A percentile compares a stretch with the other conserved stretches of the same genome.
These are phyloP conservation scores for Apeltes quadracus DNA, from an alignment of 2,113 vertebrate genomes.

Conservation along the genomic window DNA sequence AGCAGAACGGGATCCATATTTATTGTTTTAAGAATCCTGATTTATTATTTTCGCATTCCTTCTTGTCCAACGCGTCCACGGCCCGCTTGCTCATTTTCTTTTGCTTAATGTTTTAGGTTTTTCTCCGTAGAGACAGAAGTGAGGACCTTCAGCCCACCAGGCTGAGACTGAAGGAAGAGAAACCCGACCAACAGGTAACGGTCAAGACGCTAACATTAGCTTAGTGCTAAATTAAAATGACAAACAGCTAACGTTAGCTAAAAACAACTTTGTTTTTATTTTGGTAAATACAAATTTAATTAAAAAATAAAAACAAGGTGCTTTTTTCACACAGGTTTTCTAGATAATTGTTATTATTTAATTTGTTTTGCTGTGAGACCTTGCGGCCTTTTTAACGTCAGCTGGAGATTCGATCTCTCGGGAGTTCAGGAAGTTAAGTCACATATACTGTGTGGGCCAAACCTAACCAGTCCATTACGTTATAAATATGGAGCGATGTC, in stretches of 20 bases:
- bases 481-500: constrained; percentile 49
- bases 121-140: constrained; percentile 70
- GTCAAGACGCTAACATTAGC: constrained; percentile 29
- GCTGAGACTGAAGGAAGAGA: constrained; percentile 40
- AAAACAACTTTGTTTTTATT: not conserved
- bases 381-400: constrained; percentile 38
- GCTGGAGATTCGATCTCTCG: constrained; percentile 58
- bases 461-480: constrained; percentile 59
- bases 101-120: constrained; percentile 66
- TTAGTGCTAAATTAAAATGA: not conserved
- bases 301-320: no score
- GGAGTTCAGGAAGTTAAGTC: constrained; percentile 74
- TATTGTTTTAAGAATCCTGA: not conserved
- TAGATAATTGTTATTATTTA: no score
- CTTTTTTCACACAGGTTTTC: no score
- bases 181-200: constrained; percentile 52
- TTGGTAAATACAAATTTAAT: not conserved
- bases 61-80: not conserved
- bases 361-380: constrained; percentile 24
- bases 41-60: not conserved
- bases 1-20: not conserved
- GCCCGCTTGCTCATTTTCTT: not conserved
- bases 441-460: constrained; percentile 54
- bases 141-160: constrained; percentile 39
- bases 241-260: not conserved